Base-by-base conservation (phyloP, 1,140 invertebrate genomes). In the Vanessa atalanta region DNA sequence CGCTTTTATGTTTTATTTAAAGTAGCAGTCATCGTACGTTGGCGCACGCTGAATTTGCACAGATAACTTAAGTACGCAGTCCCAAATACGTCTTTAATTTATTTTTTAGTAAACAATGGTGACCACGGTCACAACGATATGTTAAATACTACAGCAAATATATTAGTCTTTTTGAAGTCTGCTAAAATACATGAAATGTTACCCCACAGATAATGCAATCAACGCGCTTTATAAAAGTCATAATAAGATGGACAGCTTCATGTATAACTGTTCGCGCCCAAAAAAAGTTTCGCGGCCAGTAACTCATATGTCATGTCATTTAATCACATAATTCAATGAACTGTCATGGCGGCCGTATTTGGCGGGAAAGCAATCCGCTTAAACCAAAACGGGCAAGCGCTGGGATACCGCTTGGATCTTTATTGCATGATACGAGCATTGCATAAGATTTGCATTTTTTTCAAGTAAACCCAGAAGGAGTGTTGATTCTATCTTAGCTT, bases 341-440 rank as follows among this genome's bases (percentile, higher is more conserved):
- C 88, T 90, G 90, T 92, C 86, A 90, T 86, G 86, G 80, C 83
- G 75, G 74, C 89, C 90, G 83, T 91, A 89, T 90, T 90, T 92
- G 90, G 90, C 83, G 88, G 84, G 90, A 92, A 90, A 92, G 90
- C 88, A 90, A 90, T 89, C 88, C 84, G 88, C 88, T 90, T 89
- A 86, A 83, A 75, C 87, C 86, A 80, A 88, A 90, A 87, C 83
- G 81, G 88, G 83, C 83, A 79, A 73, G 76, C 70, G 82, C 75
- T 79, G 85, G 84, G 88, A 89, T 88, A 87, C 57, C 57, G 57
- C 80, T 86, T 86, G 83, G 82, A 84, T 88, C 84, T 89, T 86
- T 88, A 89, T 86, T 87, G 80, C 85, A 85, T 85, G 83, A 85
- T 82, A 85, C 79, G 83, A 77, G 72, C 76, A 70, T 90, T 90